These are phyloP conservation scores for Machimus atricapillus DNA, from an alignment of 2,888 invertebrate genomes.

Conservation along the genomic window DNA sequence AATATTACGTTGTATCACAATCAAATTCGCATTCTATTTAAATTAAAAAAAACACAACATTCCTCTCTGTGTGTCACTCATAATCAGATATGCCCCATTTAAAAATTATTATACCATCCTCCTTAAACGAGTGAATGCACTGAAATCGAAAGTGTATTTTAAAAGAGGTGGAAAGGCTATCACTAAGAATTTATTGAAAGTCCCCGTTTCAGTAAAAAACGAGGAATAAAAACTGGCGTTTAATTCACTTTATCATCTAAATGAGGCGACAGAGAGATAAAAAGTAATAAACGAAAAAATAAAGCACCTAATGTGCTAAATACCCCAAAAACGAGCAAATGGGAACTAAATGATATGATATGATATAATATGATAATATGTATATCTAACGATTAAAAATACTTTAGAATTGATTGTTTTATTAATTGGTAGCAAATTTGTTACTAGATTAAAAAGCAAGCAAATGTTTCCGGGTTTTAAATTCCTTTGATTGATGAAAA, in stretches of 20 bases:
- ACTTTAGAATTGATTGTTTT: background rate
- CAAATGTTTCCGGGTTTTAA: background rate
- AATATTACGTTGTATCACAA: background rate
- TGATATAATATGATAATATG: no score
- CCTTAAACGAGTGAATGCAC: background rate
- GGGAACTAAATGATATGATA: background rate
- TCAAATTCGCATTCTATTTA: background rate
- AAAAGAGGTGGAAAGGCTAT: background rate
- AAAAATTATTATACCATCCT: background rate
- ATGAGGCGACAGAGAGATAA: background rate
- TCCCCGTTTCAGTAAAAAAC: background rate
- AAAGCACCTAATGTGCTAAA: background rate
- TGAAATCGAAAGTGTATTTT: background rate
- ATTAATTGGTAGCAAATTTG: background rate
- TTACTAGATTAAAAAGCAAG: background rate
- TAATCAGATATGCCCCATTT: background rate
- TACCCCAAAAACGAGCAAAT: background rate
- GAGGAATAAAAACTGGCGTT: background rate
- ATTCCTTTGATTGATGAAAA: background rate
- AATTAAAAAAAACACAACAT: background rate
- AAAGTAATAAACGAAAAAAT: background rate
- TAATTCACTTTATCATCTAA: background rate
- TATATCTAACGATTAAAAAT: background rate
- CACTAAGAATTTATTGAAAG: background rate
- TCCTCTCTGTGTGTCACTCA: background rate